Conservation (phyloP, 2,888 invertebrate genomes). For the Acleris cristana region DNA sequence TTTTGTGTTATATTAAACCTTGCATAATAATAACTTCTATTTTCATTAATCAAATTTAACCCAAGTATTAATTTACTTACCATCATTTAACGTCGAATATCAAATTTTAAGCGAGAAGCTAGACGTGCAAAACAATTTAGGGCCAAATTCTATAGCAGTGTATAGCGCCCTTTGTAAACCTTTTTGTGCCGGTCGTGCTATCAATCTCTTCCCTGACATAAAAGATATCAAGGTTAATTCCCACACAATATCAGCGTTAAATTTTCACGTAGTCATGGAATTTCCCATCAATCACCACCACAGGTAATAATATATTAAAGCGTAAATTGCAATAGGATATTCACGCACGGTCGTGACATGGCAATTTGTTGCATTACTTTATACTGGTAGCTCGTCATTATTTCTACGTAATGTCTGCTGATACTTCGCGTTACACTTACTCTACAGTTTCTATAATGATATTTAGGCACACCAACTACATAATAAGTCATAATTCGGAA, state of each 20-base stretch:
- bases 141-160: conserved; percentile 34
- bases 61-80: not conserved
- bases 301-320: conserved; percentile 45
- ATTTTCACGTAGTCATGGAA: conserved; percentile 41
- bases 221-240: conserved; percentile 63
- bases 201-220: conserved; percentile 63
- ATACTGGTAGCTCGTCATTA: not conserved
- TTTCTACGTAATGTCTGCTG: not conserved
- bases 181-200: conserved; percentile 46
- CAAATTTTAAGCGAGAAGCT: not conserved
- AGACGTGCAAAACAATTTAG: conserved; percentile 12
- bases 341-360: conserved; percentile 16
- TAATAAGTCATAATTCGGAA: no score
- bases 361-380: conserved; percentile 18
- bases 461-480: no score
- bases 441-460: no score
- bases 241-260: conserved; percentile 40
- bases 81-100: not conserved
- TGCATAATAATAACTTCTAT: no score
- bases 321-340: conserved; percentile 46
- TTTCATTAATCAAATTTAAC: not conserved
- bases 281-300: conserved; percentile 46
- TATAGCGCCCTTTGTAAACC: conserved; percentile 46
- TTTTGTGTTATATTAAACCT: no score
- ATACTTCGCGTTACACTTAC: no score